A percentile compares a stretch with the other conserved stretches of the same genome.
phyloP scores from a whole-genome alignment of 1,140 invertebrate species.

The Manduca sexta region DNA sequence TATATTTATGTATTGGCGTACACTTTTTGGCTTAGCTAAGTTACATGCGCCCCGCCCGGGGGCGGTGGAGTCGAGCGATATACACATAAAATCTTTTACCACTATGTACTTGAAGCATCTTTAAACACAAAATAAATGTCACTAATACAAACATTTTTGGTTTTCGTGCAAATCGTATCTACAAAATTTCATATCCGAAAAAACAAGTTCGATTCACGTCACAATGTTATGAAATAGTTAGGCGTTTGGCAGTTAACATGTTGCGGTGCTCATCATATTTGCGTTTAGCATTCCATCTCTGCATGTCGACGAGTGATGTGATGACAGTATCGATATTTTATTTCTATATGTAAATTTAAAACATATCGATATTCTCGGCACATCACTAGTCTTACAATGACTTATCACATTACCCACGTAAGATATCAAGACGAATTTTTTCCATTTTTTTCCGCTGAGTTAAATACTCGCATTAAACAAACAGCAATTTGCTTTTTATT shows the following conservation, averaged over 20 bases:
- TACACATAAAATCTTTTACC: neutral
- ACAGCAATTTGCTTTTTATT: no score
- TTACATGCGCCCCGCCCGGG: slow-evolving; percentile 4
- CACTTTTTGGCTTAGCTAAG: slow-evolving; percentile 61
- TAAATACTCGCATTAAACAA: no score
- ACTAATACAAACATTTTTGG: slow-evolving; percentile 46
- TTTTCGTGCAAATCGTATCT: slow-evolving; percentile 45
- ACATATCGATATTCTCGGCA: no score
- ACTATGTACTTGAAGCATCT: neutral
- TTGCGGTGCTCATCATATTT: no score
- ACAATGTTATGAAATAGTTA: no score
- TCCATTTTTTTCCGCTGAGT: no score
- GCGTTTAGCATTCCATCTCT: no score
- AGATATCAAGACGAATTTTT: no score
- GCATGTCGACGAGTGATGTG: neutral
- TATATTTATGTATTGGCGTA: slow-evolving; percentile 40
- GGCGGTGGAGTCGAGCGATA: neutral
- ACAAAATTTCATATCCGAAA: slow-evolving; percentile 53
- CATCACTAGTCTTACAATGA: no score
- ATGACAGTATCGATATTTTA: neutral
- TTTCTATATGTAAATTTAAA: neutral
- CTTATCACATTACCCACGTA: no score
- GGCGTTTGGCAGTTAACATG: no score
- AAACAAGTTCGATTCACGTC: neutral
- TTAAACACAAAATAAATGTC: slow-evolving; percentile 2